Evolutionary conservation across 2,888 invertebrate genomes (phyloP).

Genomic region (Macrophya alboannulata): DNA sequence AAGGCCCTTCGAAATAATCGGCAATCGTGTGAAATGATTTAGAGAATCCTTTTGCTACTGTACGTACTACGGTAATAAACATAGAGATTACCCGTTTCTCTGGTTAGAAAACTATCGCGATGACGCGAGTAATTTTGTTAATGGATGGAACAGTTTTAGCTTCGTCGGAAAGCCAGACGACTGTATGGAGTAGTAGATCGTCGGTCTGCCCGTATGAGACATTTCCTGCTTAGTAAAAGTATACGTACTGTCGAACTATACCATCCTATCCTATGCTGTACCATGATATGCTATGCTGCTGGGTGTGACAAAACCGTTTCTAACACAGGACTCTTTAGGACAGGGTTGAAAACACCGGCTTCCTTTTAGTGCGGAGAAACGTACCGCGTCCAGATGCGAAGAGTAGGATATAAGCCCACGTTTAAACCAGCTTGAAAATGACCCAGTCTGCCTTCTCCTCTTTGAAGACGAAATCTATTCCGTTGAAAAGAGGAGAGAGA

Average conservation of each 20-base stretch:
- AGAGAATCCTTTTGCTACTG: neutral
- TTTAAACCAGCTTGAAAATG: conserved; percentile 8
- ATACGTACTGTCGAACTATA: neutral
- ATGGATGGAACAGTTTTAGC: conserved; percentile 34
- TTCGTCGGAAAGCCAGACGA: conserved; percentile 22
- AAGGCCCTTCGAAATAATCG: no score
- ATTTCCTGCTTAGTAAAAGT: conserved; percentile 45
- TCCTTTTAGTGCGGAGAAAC: neutral
- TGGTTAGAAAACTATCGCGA: conserved; percentile 32
- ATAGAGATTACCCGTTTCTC: neutral
- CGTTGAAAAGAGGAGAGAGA: neutral
- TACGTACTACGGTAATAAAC: neutral
- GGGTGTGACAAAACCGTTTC: conserved; percentile 39
- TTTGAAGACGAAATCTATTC: neutral
- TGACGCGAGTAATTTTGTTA: conserved; percentile 26
- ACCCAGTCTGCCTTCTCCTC: neutral
- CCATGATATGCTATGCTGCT: neutral
- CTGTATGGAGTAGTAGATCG: conserved; percentile 9
- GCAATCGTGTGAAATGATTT: neutral
- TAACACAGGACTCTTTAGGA: conserved; percentile 26
- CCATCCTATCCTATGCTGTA: neutral
- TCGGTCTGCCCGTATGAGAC: conserved; percentile 48
- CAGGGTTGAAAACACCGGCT: neutral
- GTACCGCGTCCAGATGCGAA: conserved; percentile 29
- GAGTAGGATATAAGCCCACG: neutral